Percentiles rank a stretch among this genome's conserved stretches.
These are phyloP conservation scores for Microctenopoma stevenorrisi DNA, from an alignment of 2,797 vertebrate species.

Conservation along the genomic window DNA sequence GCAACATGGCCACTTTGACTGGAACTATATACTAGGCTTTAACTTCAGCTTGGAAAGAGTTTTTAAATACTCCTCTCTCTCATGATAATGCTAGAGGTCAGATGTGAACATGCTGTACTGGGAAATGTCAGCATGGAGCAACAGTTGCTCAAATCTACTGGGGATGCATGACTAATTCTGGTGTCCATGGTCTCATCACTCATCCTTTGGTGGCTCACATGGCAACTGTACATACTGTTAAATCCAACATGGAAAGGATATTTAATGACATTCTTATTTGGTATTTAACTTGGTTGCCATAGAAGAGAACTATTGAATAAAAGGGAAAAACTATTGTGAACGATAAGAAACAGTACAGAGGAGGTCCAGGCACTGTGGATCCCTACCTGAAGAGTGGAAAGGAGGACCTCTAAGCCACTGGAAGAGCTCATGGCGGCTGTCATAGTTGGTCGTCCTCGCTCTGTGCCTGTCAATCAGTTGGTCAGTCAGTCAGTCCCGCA, in stretches of 20 bases:
- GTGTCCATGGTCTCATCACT: constrained; percentile 11
- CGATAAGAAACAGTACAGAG: neutral
- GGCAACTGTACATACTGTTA: neutral
- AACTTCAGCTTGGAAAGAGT: neutral
- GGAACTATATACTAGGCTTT: too few species aligned
- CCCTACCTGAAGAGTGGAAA: constrained; percentile 92
- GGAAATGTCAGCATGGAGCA: constrained; percentile 10
- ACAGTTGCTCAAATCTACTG: constrained; percentile 2
- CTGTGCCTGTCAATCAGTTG: constrained; percentile 15
- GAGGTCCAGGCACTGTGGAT: constrained; percentile 7
- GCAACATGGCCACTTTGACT: too few species aligned
- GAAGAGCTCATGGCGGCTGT: constrained; percentile 80
- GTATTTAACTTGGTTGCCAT: neutral
- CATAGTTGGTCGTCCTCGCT: constrained; percentile 78
- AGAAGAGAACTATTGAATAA: neutral
- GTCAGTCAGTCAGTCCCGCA: constrained; percentile 2
- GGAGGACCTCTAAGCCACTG: constrained; percentile 90
- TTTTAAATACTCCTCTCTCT: neutral
- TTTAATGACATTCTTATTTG: neutral
- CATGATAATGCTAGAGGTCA: constrained; percentile 4
- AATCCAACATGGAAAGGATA: neutral
- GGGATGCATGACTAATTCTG: constrained; percentile 6
- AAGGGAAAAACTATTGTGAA: neutral
- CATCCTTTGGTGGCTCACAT: neutral
- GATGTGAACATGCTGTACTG: neutral